Evolutionary conservation across 2,888 invertebrate species (phyloP), one percentile per base, ranked within the genome.

Genomic region (Tinea semifulvella): DNA sequence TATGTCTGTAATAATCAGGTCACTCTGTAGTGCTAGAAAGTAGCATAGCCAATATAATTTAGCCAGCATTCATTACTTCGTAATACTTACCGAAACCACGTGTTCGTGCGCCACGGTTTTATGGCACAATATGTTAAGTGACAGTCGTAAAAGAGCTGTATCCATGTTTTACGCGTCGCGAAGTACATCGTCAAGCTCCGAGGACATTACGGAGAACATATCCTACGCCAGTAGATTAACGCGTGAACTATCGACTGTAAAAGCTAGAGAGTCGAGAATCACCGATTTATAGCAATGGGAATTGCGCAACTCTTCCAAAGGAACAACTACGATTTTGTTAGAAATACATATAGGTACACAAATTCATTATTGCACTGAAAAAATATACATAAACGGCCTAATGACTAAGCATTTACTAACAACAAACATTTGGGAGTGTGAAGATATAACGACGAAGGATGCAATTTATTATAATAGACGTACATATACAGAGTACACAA

Each of bases 121-220:
- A 75, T 60, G 63, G 64, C 65, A 60, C 63, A 66, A 65, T 73
- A 71, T 72, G 70, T 75, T 75, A 73, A 74, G 68, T 56, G 69
- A 58, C 65, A 64, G 55, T 70, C 74, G 71, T 79, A 77, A 76
- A 75, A 68, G 60, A 59, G 55, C 58, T 57, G 63, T 63, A 63
- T 58, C 57, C 62, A 60, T 71, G 71, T 71, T 76, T 75, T 75
- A 76, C 65, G 62, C 59, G 63, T 63, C 60, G 57, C 62, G 66
- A 75, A 71, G 22, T 22, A 22, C 13, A 22, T 22, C 19, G 40
- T n/a, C 22, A 40, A 28, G 28, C 18, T 26, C 3, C 28, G 13
- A 13, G 19, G 31, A 31, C 28, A 31, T 28, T 43, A 28, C 20
- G 28, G 3, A 14, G 7, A 6, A 11, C 28, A 28, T 19, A 13